Base-by-base conservation (phyloP, 2,113 vertebrate species). In the Aegithalos caudatus region DNA sequence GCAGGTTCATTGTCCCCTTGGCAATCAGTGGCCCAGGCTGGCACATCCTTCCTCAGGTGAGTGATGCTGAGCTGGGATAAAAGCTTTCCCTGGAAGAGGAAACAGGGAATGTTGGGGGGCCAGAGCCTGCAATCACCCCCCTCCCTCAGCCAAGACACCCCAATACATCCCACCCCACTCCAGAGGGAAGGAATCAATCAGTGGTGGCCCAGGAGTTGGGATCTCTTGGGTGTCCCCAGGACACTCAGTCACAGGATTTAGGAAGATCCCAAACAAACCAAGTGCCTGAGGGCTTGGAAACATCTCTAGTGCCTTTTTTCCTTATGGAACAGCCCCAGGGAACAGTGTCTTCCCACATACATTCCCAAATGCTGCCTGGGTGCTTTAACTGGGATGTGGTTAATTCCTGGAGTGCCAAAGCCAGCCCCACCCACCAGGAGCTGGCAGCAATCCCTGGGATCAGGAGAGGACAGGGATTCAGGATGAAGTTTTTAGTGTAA, bases 1-100 rank as follows among this genome's bases (percentile, higher is more conserved):
- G 88, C 92, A 92, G 86, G 40, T 94, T 67, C 62, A 2, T 58
- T 44, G 76, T 71, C 77, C 86, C 5, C 57, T 71, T 69, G 81
- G 95, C 96, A 95, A 92, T 95, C 96, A 95, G 65, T 17, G 40
- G 80, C 76, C 56, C 60, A 38, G 58, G 12, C 78, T 67, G 57
- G 74, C 60, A 35, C 0, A 1, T 35, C 60, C 48, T 38, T 13
- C 11, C 23, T 38, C 29, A 35, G 69, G 69, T 17, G 38, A 66
- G 67, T 2, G 35, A 70, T 38, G 40, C 45, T 15, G 0, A 86
- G 71, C 47, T 44, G 82, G 54, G 67, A 53, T 76, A 14, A 54
- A 64, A 2, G 21, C 38, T n/a, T n/a, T n/a, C 89, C 6, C 16
- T 3, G 23, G 35, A 22, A 58, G 44, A 78, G 67, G 38, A 28